These are phyloP conservation scores for Trididemnum clinides DNA, from an alignment of 23 tunicate species.

Conservation along the genomic window DNA sequence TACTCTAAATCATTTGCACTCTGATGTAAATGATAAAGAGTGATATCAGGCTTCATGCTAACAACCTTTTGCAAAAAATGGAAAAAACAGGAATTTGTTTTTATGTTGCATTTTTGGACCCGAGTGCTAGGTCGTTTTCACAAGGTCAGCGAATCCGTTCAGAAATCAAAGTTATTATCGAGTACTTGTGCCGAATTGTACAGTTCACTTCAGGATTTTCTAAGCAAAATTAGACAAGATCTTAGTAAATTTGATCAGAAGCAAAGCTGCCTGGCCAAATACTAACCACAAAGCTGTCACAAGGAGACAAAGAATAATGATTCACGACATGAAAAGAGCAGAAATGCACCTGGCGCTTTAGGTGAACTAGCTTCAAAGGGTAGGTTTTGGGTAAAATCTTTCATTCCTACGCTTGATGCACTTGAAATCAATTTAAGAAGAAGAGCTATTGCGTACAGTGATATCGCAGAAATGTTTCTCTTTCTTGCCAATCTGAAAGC, in stretches of 20 bases:
- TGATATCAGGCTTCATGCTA: conserved; percentile 29
- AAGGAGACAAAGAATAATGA: conserved; percentile 15
- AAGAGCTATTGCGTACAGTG: conserved; percentile 17
- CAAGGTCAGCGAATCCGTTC: conserved; percentile 22
- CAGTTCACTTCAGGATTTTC: conserved; percentile 26
- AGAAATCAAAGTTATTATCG: conserved; percentile 15
- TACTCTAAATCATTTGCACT: conserved; percentile 22
- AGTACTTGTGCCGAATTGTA: conserved; percentile 37
- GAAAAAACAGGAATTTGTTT: conserved; percentile 21
- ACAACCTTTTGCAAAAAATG: conserved; percentile 26
- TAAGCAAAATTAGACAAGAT: conserved; percentile 16
- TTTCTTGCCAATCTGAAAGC: conserved; percentile 26
- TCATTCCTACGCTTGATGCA: conserved; percentile 32
- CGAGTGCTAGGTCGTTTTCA: conserved; percentile 24
- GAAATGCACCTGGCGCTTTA: conserved; percentile 26
- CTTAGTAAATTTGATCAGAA: conserved; percentile 8
- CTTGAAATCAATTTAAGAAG: conserved; percentile 25
- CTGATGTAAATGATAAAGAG: conserved; percentile 22
- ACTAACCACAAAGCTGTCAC: conserved; percentile 32
- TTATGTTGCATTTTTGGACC: conserved; percentile 27
- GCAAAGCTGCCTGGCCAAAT: conserved; percentile 15
- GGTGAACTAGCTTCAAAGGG: conserved; percentile 24
- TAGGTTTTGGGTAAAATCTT: conserved; percentile 6
- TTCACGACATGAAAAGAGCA: too few species aligned
- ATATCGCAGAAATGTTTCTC: conserved; percentile 24